Evolutionary conservation across 2,113 vertebrate genomes (phyloP).

Genomic region (Pangasianodon hypophthalmus): DNA sequence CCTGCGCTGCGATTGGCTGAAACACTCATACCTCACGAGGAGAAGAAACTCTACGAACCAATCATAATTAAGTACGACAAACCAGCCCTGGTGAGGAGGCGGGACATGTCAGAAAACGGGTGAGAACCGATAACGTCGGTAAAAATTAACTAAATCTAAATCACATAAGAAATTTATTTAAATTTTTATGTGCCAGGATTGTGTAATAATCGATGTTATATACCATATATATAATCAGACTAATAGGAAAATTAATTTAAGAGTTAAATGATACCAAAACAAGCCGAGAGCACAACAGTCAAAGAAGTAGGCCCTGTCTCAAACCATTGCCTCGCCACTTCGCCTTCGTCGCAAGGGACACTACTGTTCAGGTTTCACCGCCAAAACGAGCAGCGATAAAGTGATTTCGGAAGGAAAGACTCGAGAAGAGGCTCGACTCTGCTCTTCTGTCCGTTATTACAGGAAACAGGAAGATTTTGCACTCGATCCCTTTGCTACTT

Average conservation of each 20-base stretch:
- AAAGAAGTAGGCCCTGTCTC: constrained; percentile 23
- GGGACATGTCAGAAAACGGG: neutral
- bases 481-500: neutral
- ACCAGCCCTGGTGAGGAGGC: neutral
- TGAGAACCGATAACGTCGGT: neutral
- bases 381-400: neutral
- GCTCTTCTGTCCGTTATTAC: neutral
- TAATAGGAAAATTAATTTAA: no score
- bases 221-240: neutral
- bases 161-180: neutral
- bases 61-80: neutral
- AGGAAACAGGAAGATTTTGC: neutral
- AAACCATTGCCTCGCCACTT: constrained; percentile 26
- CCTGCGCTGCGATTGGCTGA: neutral
- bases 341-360: neutral
- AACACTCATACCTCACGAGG: neutral
- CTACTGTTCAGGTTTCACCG: neutral
- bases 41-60: neutral
- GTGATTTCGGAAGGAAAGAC: neutral
- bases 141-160: neutral
- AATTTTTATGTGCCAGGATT: neutral
- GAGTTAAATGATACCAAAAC: neutral
- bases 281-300: neutral
- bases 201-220: neutral
- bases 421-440: neutral